Base-by-base conservation (phyloP, 1,140 invertebrate genomes). In the Hycleus phaleratus region DNA sequence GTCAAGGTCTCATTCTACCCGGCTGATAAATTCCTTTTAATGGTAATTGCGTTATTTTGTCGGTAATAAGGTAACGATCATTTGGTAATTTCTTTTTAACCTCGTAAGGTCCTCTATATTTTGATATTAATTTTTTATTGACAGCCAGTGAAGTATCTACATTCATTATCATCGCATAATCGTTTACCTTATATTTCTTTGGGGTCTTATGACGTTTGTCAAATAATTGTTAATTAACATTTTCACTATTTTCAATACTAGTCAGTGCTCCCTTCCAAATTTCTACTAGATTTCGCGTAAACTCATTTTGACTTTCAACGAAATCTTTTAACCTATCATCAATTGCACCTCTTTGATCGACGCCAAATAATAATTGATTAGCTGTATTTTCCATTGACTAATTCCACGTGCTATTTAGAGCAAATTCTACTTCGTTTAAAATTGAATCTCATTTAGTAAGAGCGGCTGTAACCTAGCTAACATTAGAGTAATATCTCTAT, bases 121-220 rank as follows among this genome's bases (percentile, higher is more conserved):
- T 62, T 4, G 63, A 57, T 24, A 61, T 12, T 43, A 68, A 12
- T 57, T 68, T 68, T 3, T 46, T 40, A 47, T 65, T 68, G 4
- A 51, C 26, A 4, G 63, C 65, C 7, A 59, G 62, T 3, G 61
- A 38, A 7, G 39, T 12, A 18, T 44, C 50, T 4, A 38, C 50
- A 4, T 62, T 39, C 7, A 9, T 44, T 3, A 65, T 47, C 56
- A 71, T 55, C 2, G 68, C 63, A 1, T 67, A 26, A 32, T 69
- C 66, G 0, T 42, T 59, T 24, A 32, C 44, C 46, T 52, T 52
- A 43, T 59, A 59, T 46, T 46, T 52, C 12, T 47, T 12, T 4
- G 49, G 38, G 24, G 11, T 2, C 45, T 59, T 59, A 32, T 48
- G 18, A 39, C 38, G 12, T 18, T 59, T 50, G 12, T 52, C 49